Percentiles rank a stretch among this genome's conserved stretches.
phyloP scores from a whole-genome alignment of 2,888 invertebrate genomes.

The Pyrocoelia pectoralis region DNA sequence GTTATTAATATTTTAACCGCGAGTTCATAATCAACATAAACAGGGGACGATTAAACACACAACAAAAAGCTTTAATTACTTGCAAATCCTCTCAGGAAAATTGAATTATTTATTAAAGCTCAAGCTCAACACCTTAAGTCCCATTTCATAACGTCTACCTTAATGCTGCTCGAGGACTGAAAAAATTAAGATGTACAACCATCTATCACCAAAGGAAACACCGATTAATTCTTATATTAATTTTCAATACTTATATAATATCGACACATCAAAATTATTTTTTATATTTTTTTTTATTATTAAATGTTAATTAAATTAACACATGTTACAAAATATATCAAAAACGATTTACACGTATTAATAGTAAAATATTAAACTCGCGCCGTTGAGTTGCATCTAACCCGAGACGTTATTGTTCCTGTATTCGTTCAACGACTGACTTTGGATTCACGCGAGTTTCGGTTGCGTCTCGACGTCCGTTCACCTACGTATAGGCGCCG shows the following conservation, averaged over 20 bases:
- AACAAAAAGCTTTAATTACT: constrained; percentile 21
- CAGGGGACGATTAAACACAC: constrained; percentile 19
- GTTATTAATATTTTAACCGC: constrained; percentile 16
- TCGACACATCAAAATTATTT: constrained; percentile 5
- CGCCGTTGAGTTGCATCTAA: constrained; percentile 15
- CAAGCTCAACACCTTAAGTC: background rate
- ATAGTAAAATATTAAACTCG: constrained; percentile 15
- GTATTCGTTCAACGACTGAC: constrained; percentile 33
- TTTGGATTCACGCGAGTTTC: constrained; percentile 40
- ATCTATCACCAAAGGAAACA: constrained; percentile 26
- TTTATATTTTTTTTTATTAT: background rate
- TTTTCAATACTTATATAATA: background rate
- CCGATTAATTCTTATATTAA: constrained; percentile 1
- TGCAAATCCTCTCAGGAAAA: constrained; percentile 13
- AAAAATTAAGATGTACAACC: constrained; percentile 13
- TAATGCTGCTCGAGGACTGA: constrained; percentile 6
- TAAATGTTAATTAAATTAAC: background rate
- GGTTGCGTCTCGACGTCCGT: constrained; percentile 49
- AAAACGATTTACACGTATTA: constrained; percentile 9
- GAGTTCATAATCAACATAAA: constrained; percentile 14
- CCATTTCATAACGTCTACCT: constrained; percentile 5
- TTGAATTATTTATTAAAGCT: constrained; percentile 15
- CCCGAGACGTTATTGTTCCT: constrained; percentile 20
- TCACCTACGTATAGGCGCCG: constrained; percentile 52
- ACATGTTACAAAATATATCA: constrained; percentile 3